Base-by-base conservation (phyloP, 2,888 invertebrate species). In the Automeris io region DNA sequence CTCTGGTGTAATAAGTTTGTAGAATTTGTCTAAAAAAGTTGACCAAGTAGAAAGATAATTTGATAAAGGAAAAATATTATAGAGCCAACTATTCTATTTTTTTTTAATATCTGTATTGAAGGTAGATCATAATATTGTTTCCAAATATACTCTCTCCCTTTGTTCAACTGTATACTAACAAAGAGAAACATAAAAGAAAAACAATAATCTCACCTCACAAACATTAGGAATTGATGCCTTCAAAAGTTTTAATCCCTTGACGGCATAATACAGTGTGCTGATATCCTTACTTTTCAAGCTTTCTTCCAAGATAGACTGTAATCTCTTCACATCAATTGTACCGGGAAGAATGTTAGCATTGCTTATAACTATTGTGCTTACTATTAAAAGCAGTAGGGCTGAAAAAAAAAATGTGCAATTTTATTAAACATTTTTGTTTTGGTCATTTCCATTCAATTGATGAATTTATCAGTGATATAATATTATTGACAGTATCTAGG, bases 161-260 rank as follows among this genome's bases (percentile, higher is more conserved):
- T n/a, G n/a, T n/a, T n/a, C n/a, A n/a, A n/a, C n/a, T n/a, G n/a
- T n/a, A n/a, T n/a, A n/a, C n/a, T n/a, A n/a, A n/a, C n/a, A n/a
- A n/a, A n/a, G n/a, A n/a, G n/a, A n/a, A n/a, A n/a, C n/a, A n/a
- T n/a, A n/a, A n/a, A n/a, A n/a, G 19, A n/a, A 35, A 22, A 4
- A 25, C 18, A 43, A 8, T n/a, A 16, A 16, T 8, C 60, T 80
- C 71, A 92, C 93, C 73, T 90, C 73, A 82, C 91, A 87, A 63
- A 90, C 61, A 61, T 88, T 81, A 24, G 87, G 89, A 42, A 92
- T 69, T 8, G 88, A 70, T 49, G 89, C 88, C 53, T 90, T 91
- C 1, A 95, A 79, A 32, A 91, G 76, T 51, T 90, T 91, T 39
- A 92, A 88, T 33, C 95, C 96, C 38, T 91, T 86, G 1, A 92